Evolutionary conservation across 2,797 vertebrate species (phyloP), one percentile per base, ranked within the genome.

Genomic region (Cryptoprocta ferox): DNA sequence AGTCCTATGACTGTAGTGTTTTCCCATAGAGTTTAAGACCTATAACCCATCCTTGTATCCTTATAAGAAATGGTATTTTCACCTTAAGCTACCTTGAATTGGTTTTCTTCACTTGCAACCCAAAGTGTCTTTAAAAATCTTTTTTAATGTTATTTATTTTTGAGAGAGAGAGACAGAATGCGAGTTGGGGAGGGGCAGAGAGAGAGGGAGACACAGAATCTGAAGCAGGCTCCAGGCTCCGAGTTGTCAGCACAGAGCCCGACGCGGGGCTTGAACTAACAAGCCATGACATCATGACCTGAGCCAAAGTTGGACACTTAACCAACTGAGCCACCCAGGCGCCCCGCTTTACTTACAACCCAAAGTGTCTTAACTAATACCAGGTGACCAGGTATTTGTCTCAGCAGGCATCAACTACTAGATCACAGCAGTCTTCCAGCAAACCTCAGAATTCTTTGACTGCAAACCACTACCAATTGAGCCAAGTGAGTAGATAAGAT

Each of bases 401-500:
- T 94, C 93, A 94, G 79, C 82, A 96, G 85, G 63, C 91, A 90
- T 97, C 68, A 45, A 45, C 70, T 71, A 81, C 92, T 94, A 89
- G 68, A 95, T 81, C 89, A 76, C 86, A 95, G 82, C 6, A 61
- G 59, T 71, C 83, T 94, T 66, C 18, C 21, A 37, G 50, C 65
- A 88, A 90, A 53, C 71, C 45, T 73, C 32, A 45, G 80, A 97
- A 89, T n/a, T 28, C 70, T 87, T 83, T 76, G 39, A 50, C 87
- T 89, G 92, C 65, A 21, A 78, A 76, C 81, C 92, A 87, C 26
- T 63, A 63, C 90, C 80, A 66, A 71, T 6, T 68, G 89, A 97
- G 71, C 66, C 56, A 83, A 97, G 73, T 87, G 45, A 68, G 87
- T 21, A 96, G 86, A 83, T 70, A 83, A 83, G 71, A 65, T 89